phyloP scores from a whole-genome alignment of 2,888 invertebrate species.

The Lottia gigantea region DNA sequence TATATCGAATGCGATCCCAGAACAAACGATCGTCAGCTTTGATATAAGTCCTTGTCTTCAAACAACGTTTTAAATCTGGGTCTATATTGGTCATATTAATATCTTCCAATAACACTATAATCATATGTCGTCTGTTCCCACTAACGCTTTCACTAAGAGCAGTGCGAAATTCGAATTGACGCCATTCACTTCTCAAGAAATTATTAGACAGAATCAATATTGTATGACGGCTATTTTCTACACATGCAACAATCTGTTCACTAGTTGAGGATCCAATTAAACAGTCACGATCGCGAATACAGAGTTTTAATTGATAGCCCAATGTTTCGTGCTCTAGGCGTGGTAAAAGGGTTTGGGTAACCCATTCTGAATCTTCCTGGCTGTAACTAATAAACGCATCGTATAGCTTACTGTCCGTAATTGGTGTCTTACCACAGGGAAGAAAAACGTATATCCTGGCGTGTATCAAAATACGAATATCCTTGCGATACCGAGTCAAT shows the following conservation, averaged over 20 bases:
- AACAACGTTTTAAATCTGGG: conserved; percentile 85
- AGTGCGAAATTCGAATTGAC: conserved; percentile 87
- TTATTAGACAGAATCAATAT: conserved; percentile 89
- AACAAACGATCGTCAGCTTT: conserved; percentile 91
- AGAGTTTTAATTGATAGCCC: conserved; percentile 64
- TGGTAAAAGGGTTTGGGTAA: conserved; percentile 83
- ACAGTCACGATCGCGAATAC: conserved; percentile 52
- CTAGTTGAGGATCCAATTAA: conserved; percentile 72
- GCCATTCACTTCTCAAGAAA: conserved; percentile 92
- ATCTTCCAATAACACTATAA: conserved; percentile 85
- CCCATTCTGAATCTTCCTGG: conserved; percentile 81
- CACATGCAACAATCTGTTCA: conserved; percentile 88
- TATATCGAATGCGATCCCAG: conserved; percentile 92
- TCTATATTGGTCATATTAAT: conserved; percentile 85
- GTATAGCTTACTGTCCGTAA: conserved; percentile 69
- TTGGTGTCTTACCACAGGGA: conserved; percentile 31
- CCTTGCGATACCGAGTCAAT: conserved; percentile 38
- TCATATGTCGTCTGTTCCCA: conserved; percentile 81
- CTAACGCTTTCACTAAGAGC: conserved; percentile 83
- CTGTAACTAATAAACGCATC: conserved; percentile 93
- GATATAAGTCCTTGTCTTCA: conserved; percentile 86
- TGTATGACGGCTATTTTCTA: conserved; percentile 85
- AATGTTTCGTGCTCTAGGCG: conserved; percentile 83
- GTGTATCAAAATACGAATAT: conserved; percentile 42
- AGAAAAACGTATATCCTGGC: conserved; percentile 37